phyloP scores from a whole-genome alignment of 2,797 vertebrate genomes.

The Phaenicophaeus curvirostris region DNA sequence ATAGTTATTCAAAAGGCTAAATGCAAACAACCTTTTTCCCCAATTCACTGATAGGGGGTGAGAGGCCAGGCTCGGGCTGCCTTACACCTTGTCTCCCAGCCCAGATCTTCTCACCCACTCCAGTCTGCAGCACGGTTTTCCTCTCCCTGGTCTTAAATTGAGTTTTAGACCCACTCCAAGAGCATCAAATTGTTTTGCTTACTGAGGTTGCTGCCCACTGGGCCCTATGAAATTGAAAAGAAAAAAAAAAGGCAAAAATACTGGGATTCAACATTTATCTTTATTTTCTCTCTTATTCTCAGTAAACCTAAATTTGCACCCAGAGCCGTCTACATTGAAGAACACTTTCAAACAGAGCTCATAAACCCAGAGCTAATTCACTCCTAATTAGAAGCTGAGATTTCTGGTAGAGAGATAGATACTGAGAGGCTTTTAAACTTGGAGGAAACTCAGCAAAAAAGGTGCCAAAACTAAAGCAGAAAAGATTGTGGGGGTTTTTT shows the following conservation, averaged over 20 bases:
- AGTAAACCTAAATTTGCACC: not conserved
- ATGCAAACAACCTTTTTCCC: fast-evolving
- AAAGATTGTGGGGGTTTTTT: not conserved
- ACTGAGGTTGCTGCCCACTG: not conserved
- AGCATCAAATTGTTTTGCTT: not conserved
- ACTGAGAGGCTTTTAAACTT: not conserved
- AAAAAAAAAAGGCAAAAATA: not conserved
- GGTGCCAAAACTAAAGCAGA: not conserved
- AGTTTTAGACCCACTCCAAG: not conserved
- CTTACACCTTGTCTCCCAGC: not conserved
- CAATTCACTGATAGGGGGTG: not conserved
- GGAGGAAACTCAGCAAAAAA: not conserved
- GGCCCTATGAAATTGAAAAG: not conserved
- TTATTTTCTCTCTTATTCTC: constrained; percentile 42
- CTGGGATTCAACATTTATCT: not conserved
- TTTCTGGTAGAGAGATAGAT: not conserved
- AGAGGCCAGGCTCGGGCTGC: fast-evolving
- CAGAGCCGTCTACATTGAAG: not conserved
- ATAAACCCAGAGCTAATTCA: constrained; percentile 15
- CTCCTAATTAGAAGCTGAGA: not conserved
- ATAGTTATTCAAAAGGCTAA: not conserved
- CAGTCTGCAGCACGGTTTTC: not conserved
- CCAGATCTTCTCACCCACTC: not conserved
- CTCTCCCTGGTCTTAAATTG: not conserved
- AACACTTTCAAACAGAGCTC: not conserved